phyloP scores from a whole-genome alignment of 1,140 invertebrate species.

The Cotesia chilonis region DNA sequence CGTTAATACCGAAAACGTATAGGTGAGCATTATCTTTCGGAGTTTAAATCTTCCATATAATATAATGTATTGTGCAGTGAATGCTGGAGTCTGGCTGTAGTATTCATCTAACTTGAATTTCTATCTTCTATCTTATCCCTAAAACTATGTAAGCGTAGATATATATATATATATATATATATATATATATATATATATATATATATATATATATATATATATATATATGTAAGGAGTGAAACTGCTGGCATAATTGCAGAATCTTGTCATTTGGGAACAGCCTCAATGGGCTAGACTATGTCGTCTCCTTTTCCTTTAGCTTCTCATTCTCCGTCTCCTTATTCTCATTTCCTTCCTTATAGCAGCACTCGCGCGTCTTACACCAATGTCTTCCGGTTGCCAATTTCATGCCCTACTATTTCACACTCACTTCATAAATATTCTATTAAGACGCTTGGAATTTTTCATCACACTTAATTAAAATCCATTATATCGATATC shows the following conservation, averaged over 20 bases:
- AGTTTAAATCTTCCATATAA: constrained; percentile 33
- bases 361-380: too few relatives aligned
- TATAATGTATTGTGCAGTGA: constrained; percentile 16
- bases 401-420: too few relatives aligned
- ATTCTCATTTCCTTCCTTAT: background rate
- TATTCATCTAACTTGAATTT: constrained; percentile 21
- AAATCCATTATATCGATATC: too few relatives aligned
- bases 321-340: background rate
- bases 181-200: background rate
- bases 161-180: background rate
- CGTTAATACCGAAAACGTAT: constrained; percentile 20
- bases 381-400: too few relatives aligned
- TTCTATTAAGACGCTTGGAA: too few relatives aligned
- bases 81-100: constrained; percentile 10
- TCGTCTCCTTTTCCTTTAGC: background rate
- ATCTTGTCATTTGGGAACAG: constrained; percentile 49
- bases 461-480: too few relatives aligned
- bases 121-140: constrained; percentile 2
- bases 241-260: constrained; percentile 56
- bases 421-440: too few relatives aligned
- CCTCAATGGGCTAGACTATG: constrained; percentile 35
- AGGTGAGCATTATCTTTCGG: constrained; percentile 39
- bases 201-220: background rate
- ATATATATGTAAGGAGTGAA: constrained; percentile 14
- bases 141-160: background rate